Evolutionary conservation across 2,113 vertebrate species (phyloP).

Genomic region (Ciconia stormi): DNA sequence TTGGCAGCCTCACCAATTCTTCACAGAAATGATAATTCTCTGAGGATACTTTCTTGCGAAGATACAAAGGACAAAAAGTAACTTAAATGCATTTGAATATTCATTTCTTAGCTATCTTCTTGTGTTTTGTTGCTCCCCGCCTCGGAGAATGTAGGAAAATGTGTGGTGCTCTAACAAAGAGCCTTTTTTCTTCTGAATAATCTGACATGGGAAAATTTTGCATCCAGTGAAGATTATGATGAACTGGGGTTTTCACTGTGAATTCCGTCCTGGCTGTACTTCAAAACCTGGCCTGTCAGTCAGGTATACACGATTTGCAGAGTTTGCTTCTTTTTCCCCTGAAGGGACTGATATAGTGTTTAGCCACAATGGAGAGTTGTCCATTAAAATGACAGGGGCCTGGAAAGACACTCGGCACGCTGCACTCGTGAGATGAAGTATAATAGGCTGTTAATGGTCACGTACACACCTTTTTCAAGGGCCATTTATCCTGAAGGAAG

Average conservation of each 20-base stretch:
- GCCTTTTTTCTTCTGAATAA: background rate
- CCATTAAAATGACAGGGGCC: constrained; percentile 8
- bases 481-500: background rate
- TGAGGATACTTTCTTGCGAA: background rate
- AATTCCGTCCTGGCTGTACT: background rate
- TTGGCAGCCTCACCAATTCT: background rate
- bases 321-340: background rate
- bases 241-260: background rate
- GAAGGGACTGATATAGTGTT: background rate
- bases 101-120: background rate
- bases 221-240: background rate
- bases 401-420: background rate
- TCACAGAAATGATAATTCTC: background rate
- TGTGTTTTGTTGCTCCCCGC: background rate
- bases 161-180: constrained; percentile 1
- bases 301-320: background rate
- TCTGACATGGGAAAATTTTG: background rate
- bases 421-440: background rate
- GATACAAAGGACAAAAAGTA: background rate
- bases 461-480: background rate
- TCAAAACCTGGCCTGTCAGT: background rate
- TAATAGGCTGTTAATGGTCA: background rate
- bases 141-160: background rate
- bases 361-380: background rate
- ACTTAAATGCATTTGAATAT: background rate